A percentile compares a stretch with the other conserved stretches of the same genome.
Evolutionary conservation across 2,797 vertebrate genomes (phyloP).

Genomic region (Nasua narica): DNA sequence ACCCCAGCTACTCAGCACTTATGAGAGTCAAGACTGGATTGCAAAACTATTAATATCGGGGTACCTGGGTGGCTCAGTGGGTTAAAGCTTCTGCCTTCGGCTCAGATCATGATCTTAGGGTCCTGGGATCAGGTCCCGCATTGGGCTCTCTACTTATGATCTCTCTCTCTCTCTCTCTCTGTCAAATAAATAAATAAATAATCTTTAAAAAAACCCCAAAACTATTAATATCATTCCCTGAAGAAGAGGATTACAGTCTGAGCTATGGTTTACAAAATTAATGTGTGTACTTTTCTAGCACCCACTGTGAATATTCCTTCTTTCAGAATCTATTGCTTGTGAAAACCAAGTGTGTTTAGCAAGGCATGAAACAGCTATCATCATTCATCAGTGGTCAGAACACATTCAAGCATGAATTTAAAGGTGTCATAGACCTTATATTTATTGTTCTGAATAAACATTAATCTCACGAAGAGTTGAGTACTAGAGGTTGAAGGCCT

Average conservation of each 20-base stretch:
- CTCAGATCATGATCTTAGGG: no score
- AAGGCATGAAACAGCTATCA: constrained; percentile 78
- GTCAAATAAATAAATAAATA: no score
- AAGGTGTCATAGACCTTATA: constrained; percentile 82
- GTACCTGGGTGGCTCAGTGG: no score
- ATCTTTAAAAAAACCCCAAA: neutral
- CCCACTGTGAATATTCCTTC: constrained; percentile 65
- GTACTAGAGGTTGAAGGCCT: constrained; percentile 57
- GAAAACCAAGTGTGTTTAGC: constrained; percentile 76
- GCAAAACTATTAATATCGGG: neutral
- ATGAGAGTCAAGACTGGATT: neutral
- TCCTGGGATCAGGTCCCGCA: no score
- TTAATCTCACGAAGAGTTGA: constrained; percentile 78
- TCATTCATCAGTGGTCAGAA: constrained; percentile 78
- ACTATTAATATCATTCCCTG: neutral
- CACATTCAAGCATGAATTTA: constrained; percentile 78
- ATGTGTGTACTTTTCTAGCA: constrained; percentile 46
- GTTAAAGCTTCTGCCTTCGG: no score
- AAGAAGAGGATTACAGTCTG: neutral
- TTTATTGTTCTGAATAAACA: constrained; percentile 83
- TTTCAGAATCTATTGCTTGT: constrained; percentile 64
- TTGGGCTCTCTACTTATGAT: no score
- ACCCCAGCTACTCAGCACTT: neutral
- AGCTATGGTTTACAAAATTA: neutral
- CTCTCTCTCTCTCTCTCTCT: no score